Conservation (phyloP, 2,113 vertebrate species). For the Accipiter virgatus region DNA sequence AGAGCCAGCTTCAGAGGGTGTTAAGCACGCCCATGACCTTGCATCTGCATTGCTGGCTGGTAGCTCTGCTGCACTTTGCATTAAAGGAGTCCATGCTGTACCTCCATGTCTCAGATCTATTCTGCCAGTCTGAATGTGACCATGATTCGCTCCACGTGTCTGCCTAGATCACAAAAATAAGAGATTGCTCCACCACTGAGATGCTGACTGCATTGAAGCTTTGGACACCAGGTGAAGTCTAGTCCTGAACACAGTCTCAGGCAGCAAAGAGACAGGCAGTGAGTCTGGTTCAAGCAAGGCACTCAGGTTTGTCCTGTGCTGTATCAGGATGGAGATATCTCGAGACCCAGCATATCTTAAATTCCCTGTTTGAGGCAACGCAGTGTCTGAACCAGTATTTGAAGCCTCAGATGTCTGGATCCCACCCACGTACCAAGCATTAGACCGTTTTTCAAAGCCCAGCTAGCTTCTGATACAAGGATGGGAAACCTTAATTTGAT, state of each 20-base stretch:
- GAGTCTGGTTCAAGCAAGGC: not conserved
- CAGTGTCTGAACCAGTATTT: not conserved
- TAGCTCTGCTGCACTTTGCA: not conserved
- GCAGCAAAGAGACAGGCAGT: not conserved
- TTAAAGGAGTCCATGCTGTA: not conserved
- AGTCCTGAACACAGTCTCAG: not conserved
- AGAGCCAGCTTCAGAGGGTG: not conserved
- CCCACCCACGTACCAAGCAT: not conserved
- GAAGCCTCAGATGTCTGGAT: constrained; percentile 2
- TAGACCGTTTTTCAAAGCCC: constrained; percentile 10
- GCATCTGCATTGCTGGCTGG: not conserved
- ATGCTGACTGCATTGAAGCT: not conserved
- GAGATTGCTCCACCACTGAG: not conserved
- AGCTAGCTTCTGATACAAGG: not conserved
- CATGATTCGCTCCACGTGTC: not conserved
- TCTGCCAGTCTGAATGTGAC: not conserved
- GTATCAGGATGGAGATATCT: not conserved
- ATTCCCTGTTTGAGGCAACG: not conserved
- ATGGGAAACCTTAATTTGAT: constrained; percentile 48
- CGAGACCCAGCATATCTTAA: not conserved
- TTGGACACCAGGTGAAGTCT: not conserved
- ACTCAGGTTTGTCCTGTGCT: not conserved
- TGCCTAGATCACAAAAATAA: not conserved
- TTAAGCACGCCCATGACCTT: not conserved
- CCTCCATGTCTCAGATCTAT: not conserved